Conservation (phyloP, 2,113 vertebrate genomes). For the Perca flavescens region DNA sequence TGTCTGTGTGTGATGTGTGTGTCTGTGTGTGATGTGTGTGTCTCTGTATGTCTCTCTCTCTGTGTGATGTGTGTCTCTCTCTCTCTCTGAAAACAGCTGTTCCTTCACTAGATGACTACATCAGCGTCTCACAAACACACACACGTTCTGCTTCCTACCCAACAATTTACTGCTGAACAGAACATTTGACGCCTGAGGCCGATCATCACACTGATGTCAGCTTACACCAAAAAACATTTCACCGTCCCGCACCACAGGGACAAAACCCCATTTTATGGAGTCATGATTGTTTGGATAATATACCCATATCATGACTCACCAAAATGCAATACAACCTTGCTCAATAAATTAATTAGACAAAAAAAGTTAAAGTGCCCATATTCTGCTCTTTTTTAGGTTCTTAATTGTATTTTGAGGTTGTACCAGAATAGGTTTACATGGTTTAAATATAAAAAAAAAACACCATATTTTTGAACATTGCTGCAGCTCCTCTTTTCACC, state of each 20-base stretch:
- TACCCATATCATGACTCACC: not conserved
- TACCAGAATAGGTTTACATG: too few relatives aligned
- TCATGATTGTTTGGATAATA: too few relatives aligned
- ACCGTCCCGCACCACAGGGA: not conserved
- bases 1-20: too few relatives aligned
- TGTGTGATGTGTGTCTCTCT: too few relatives aligned
- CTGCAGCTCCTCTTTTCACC: too few relatives aligned
- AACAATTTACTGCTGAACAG: conserved; percentile 27
- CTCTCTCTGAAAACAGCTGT: conserved; percentile 29
- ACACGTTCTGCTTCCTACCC: conserved; percentile 19
- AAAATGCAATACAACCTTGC: not conserved
- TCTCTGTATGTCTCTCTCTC: not conserved
- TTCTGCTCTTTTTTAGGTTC: too few relatives aligned
- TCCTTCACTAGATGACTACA: conserved; percentile 12
- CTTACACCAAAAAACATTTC: not conserved
- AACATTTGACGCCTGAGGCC: conserved; percentile 40
- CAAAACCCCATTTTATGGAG: not conserved
- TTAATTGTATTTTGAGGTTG: too few relatives aligned
- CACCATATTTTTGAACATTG: too few relatives aligned
- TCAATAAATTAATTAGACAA: not conserved
- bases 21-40: too few relatives aligned
- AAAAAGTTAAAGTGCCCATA: too few relatives aligned
- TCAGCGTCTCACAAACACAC: conserved; percentile 21
- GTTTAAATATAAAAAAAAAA: too few relatives aligned
- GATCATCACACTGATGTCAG: conserved; percentile 29